Evolutionary conservation across 2,113 vertebrate species (phyloP).

Genomic region (Heterocephalus glaber): DNA sequence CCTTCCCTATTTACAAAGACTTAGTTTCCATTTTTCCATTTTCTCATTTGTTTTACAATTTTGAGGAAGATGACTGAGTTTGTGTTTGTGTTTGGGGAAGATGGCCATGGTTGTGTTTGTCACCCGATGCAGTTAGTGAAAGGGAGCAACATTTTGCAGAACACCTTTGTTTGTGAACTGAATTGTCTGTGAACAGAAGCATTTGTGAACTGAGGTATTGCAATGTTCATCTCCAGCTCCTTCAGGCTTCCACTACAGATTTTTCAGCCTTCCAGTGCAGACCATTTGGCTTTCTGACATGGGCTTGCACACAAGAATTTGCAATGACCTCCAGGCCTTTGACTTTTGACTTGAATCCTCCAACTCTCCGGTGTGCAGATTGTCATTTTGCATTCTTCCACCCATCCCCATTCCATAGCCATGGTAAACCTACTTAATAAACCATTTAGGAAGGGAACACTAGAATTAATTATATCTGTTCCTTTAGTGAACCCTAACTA

Average conservation of each 20-base stretch:
- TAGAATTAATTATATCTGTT: background rate
- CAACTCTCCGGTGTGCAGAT: background rate
- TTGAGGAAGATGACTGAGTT: background rate
- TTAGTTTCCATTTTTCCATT: no score
- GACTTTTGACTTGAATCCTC: background rate
- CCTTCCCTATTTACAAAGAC: no score
- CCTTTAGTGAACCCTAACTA: background rate
- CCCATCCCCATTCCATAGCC: background rate
- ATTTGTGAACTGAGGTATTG: background rate
- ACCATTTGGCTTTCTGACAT: background rate
- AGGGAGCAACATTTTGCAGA: background rate
- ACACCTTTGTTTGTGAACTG: background rate
- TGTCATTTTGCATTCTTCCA: background rate
- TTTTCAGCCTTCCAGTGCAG: background rate
- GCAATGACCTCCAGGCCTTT: background rate
- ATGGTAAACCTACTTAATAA: background rate
- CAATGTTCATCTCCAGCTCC: background rate
- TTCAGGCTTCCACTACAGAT: background rate
- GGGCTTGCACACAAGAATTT: background rate
- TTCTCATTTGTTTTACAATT: background rate
- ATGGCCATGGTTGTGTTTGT: background rate
- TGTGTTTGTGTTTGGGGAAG: background rate
- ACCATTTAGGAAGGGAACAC: background rate
- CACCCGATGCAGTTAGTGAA: background rate
- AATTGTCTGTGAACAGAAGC: background rate